Evolutionary conservation across 2,888 invertebrate genomes (phyloP).

Genomic region (Diabrotica balteata): DNA sequence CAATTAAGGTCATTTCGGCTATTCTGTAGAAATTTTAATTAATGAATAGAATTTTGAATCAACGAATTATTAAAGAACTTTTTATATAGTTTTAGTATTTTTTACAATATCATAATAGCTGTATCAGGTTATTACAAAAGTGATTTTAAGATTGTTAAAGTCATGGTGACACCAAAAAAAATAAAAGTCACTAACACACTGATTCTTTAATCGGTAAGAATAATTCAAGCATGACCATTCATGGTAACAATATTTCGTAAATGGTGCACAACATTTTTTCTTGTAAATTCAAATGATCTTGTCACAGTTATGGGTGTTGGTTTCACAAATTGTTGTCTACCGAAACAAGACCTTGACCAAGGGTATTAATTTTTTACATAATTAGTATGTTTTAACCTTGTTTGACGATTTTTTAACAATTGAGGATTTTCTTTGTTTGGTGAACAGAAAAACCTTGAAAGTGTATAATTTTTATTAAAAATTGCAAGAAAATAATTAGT

Average conservation of each 20-base stretch:
- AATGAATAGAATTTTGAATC: too few relatives aligned
- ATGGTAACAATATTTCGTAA: conserved; percentile 4
- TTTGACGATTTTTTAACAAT: conserved; percentile 1
- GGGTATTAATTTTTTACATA: conserved; percentile 8
- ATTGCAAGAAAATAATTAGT: not conserved
- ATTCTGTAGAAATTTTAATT: too few relatives aligned
- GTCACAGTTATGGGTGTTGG: conserved; percentile 11
- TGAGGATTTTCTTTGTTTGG: conserved; percentile 13
- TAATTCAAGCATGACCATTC: too few relatives aligned
- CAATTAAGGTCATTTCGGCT: too few relatives aligned
- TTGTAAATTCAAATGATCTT: conserved; percentile 8
- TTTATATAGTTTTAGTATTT: too few relatives aligned
- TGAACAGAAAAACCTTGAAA: conserved; percentile 10
- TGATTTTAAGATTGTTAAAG: too few relatives aligned
- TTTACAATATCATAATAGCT: too few relatives aligned
- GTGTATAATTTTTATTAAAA: conserved; percentile 2
- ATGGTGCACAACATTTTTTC: conserved; percentile 11
- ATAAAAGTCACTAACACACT: too few relatives aligned
- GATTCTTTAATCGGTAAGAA: too few relatives aligned
- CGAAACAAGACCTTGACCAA: conserved; percentile 16
- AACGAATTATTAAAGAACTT: too few relatives aligned
- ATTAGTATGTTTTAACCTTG: conserved; percentile 12
- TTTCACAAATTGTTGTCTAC: conserved; percentile 8
- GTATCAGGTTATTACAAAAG: too few relatives aligned
- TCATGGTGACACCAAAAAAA: too few relatives aligned